Evolutionary conservation across 2,888 invertebrate species (phyloP), one percentile per base, ranked within the genome.

Genomic region (Drosophila testacea): DNA sequence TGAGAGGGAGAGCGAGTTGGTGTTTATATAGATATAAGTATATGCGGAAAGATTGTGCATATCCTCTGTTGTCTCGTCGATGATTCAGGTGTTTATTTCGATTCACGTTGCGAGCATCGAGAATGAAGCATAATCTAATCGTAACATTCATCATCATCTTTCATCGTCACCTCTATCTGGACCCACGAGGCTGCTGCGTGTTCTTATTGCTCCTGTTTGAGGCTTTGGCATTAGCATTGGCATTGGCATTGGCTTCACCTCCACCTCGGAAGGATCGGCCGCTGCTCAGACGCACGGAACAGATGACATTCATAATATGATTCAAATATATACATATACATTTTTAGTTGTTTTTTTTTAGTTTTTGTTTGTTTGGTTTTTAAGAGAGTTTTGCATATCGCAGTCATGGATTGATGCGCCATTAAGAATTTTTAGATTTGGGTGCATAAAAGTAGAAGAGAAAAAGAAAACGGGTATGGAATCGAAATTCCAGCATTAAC

Each of bases 401-500:
- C 38, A 69, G 54, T 54, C 36, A 59, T 50, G 54, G 1, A 39
- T 60, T 59, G 56, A 70, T 65, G 42, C 41, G 34, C 47, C 59
- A 66, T 54, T 42, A 38, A 52, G 41, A 60, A 48, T 48, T 22
- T 51, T 50, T 59, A 55, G 64, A 22, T 57, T 64, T 48, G 71
- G 68, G 73, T 72, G 77, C 84, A 88, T 81, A 84, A 80, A 80
- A 84, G 83, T 77, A 85, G 76, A 83, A 85, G 83, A 85, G 77
- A 88, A 84, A 79, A 88, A 89, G 76, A 88, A 88, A 88, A 90
- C 50, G 89, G 79, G 84, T 80, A 81, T 84, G 90, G 89, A 90
- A 87, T 84, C 83, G 83, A 87, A 90, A 90, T 90, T 90, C 90
- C 90, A 81, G 81, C 79, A 86, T 90, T 90, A 90, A 90, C 88